Base-by-base conservation (phyloP, 2,888 invertebrate genomes). In the Apoda limacodes region DNA sequence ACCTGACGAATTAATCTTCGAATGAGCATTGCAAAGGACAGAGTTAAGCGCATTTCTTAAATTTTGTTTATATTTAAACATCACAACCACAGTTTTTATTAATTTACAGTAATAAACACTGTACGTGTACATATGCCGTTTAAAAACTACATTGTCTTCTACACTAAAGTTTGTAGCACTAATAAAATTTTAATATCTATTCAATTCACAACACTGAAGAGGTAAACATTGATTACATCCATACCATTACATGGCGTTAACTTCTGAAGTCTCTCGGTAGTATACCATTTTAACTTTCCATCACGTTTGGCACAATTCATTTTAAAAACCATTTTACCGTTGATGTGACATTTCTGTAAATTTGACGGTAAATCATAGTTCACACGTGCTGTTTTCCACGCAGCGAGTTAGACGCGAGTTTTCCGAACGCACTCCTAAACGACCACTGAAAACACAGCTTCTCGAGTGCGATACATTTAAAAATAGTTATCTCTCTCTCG, bases 121-220 rank as follows among this genome's bases (percentile, higher is more conserved):
- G n/a, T n/a, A n/a, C n/a, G n/a, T n/a, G n/a, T 38, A 37, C 47
- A 7, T 17, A 5, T 7, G 7, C 7, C 17, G 7, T 17, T 17
- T 7, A 17, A 17, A 17, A 17, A 17, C 17, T 67, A 65, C 65
- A 67, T 68, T 42, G 52, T 57, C 34, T 46, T 46, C 46, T 46
- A 46, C 46, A 56, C 56, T 62, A 60, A 56, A 52, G 58, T n/a
- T n/a, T n/a, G n/a, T n/a, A n/a, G n/a, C n/a, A n/a, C n/a, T n/a
- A n/a, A n/a, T n/a, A n/a, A n/a, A n/a, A n/a, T n/a, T n/a, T n/a
- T n/a, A n/a, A n/a, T n/a, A n/a, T n/a, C n/a, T n/a, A n/a, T n/a
- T n/a, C 58, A 63, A 69, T 68, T 78, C 78, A 78, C 78, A 80
- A 80, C 80, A 78, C 80, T 60, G 60, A 61, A 74, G 80, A 80